Percentiles rank a stretch among this genome's conserved stretches.
phyloP scores from a whole-genome alignment of 2,113 vertebrate species.

The Eclectus roratus region DNA sequence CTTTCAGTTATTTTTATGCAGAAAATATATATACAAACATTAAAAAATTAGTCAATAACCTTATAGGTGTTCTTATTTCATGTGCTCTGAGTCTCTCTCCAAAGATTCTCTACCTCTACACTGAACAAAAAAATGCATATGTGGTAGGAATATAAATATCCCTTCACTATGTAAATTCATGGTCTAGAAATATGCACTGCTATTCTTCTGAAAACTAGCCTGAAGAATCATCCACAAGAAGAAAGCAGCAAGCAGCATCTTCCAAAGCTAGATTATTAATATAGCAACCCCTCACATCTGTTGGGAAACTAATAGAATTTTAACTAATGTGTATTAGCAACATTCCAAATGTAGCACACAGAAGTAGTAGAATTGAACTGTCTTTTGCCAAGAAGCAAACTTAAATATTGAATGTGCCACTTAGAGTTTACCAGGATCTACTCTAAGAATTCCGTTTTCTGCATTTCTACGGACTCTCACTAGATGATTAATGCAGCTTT shows the following conservation, averaged over 20 bases:
- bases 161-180: not conserved
- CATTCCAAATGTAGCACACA: not conserved
- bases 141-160: not conserved
- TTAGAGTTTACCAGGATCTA: not conserved
- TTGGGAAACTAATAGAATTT: not conserved
- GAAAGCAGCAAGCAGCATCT: not conserved
- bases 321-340: not conserved
- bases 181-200: not conserved
- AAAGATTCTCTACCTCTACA: not conserved
- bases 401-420: not conserved
- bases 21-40: fast-evolving
- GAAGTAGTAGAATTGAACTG: not conserved
- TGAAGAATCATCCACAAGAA: not conserved
- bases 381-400: not conserved
- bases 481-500: not conserved
- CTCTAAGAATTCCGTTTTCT: not conserved
- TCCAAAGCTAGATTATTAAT: not conserved
- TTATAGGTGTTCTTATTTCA: not conserved
- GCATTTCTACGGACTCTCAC: not conserved
- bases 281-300: not conserved
- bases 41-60: not conserved
- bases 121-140: not conserved
- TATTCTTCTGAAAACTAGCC: not conserved
- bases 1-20: not conserved
- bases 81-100: not conserved